These are phyloP conservation scores for Pristis pectinata DNA, from an alignment of 2,797 vertebrate genomes.

Conservation along the genomic window DNA sequence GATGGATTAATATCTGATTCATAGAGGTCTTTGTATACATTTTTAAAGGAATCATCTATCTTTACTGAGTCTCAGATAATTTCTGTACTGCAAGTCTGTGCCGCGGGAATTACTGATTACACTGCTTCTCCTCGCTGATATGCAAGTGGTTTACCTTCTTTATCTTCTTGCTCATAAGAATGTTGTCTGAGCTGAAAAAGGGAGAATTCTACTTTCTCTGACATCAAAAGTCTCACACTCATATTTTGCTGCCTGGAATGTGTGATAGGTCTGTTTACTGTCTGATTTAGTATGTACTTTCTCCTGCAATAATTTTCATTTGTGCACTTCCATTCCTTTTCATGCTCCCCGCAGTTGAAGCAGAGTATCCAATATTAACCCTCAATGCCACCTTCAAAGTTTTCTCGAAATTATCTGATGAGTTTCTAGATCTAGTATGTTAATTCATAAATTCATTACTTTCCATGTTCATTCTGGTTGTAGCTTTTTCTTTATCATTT, in stretches of 20 bases:
- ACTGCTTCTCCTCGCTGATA: neutral
- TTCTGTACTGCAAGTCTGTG: neutral
- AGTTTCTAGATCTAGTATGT: neutral
- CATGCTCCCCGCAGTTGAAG: neutral
- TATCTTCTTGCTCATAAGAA: neutral
- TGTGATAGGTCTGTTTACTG: conserved; percentile 1
- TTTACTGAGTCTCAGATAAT: neutral
- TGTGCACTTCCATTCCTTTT: neutral
- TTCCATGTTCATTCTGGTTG: neutral
- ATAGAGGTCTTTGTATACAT: neutral
- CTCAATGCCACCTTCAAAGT: neutral
- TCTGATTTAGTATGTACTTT: neutral
- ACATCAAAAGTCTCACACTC: neutral
- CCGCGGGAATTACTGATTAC: conserved; percentile 11
- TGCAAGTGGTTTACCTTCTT: conserved; percentile 21
- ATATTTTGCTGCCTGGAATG: neutral
- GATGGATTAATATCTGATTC: conserved; percentile 29
- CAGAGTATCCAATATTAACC: neutral
- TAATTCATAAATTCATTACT: neutral
- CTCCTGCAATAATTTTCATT: neutral
- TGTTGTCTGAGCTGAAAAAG: neutral
- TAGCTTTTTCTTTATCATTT: neutral
- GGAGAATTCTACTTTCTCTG: conserved; percentile 7
- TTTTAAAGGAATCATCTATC: conserved; percentile 17
- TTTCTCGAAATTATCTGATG: neutral